phyloP scores from a whole-genome alignment of 1,140 invertebrate species.

The Mya arenaria region DNA sequence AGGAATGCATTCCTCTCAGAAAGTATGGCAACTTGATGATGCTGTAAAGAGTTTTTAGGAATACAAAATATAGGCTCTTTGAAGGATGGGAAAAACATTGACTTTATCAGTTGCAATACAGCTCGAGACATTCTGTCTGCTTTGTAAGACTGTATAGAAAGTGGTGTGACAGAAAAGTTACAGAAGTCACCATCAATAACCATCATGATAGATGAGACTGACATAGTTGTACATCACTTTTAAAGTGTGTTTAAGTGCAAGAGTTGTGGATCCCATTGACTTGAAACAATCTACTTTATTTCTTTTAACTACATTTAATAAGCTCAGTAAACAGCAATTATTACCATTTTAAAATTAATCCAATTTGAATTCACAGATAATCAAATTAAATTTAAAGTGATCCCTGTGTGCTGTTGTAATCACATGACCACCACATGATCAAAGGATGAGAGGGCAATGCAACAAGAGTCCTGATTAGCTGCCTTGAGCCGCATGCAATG shows the following conservation, averaged over 20 bases:
- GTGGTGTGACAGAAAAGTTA: neutral
- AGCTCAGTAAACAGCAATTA: too few species aligned
- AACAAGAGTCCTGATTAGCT: too few species aligned
- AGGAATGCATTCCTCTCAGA: constrained; percentile 2
- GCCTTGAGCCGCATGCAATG: too few species aligned
- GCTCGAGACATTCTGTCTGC: constrained; percentile 1
- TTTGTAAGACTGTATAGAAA: neutral
- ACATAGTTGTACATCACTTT: constrained; percentile 39
- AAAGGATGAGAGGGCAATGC: too few species aligned
- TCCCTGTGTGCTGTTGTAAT: too few species aligned
- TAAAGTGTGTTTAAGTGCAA: constrained; percentile 22
- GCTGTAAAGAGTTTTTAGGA: neutral
- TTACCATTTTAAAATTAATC: too few species aligned
- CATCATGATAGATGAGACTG: constrained; percentile 32
- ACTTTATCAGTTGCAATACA: neutral
- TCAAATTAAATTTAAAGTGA: too few species aligned
- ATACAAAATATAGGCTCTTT: neutral
- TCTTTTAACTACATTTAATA: too few species aligned
- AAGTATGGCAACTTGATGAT: constrained; percentile 7
- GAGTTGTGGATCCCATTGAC: constrained; percentile 20
- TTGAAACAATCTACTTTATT: constrained; percentile 31
- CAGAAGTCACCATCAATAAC: neutral
- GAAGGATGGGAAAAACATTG: neutral
- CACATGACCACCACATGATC: too few species aligned
- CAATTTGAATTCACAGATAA: too few species aligned